These are phyloP conservation scores for Drosophila nigritarsus DNA, from an alignment of 2,888 invertebrate species.

Conservation along the genomic window DNA sequence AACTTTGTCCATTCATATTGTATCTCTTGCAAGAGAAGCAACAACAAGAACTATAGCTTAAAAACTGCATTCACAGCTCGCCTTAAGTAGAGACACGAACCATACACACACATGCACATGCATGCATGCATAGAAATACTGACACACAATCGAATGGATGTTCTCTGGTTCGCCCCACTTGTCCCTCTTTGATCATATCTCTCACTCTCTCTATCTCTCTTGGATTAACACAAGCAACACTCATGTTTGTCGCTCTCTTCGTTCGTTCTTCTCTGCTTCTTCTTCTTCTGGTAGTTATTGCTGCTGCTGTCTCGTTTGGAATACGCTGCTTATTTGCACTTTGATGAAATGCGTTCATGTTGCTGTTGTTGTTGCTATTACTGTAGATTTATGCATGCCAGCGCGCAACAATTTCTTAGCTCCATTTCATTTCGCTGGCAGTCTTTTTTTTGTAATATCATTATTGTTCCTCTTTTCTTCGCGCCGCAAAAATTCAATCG, in stretches of 20 bases:
- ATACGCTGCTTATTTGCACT: conserved; percentile 80
- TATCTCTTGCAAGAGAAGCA: background rate
- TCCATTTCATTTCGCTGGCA: conserved; percentile 74
- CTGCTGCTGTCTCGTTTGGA: conserved; percentile 61
- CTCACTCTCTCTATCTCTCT: conserved; percentile 6
- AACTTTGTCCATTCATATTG: conserved; percentile 29
- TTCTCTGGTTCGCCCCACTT: conserved; percentile 32
- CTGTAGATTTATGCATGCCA: conserved; percentile 78
- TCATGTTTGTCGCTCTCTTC: conserved; percentile 11
- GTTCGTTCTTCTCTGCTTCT: conserved; percentile 31
- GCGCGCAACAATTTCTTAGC: conserved; percentile 61
- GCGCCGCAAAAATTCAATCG: conserved; percentile 49
- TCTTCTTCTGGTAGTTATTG: conserved; percentile 25
- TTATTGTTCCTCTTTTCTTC: conserved; percentile 30
- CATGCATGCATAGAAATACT: conserved; percentile 28
- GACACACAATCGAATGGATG: conserved; percentile 40
- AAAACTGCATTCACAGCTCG: conserved; percentile 31
- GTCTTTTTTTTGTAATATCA: conserved; percentile 25
- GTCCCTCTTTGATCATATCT: background rate
- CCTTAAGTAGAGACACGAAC: conserved; percentile 63
- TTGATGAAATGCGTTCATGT: conserved; percentile 76
- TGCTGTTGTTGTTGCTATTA: conserved; percentile 59
- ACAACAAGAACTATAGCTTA: conserved; percentile 15
- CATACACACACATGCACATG: conserved; percentile 16
- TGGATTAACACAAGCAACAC: background rate